These are phyloP conservation scores for Vollenhovia emeryi DNA, from an alignment of 1,140 invertebrate species.

Conservation along the genomic window DNA sequence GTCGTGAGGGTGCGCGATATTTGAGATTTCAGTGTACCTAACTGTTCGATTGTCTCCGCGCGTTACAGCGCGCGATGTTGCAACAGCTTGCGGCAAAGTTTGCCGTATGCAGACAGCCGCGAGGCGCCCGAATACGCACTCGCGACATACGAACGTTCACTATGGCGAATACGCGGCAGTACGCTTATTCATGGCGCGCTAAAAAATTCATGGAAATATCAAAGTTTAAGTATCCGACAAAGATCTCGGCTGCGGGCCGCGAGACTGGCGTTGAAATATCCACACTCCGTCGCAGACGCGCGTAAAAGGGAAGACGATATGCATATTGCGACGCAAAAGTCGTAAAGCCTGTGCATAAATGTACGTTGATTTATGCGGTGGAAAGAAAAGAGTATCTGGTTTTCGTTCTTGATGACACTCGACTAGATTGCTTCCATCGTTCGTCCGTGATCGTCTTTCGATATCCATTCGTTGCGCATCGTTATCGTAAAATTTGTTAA, in stretches of 20 bases:
- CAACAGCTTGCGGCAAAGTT: conserved; percentile 28
- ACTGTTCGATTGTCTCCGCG: conserved; percentile 23
- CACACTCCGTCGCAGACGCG: neutral
- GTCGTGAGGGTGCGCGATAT: neutral
- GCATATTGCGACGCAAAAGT: neutral
- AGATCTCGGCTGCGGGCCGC: conserved; percentile 16
- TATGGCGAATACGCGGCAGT: neutral
- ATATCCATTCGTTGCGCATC: neutral
- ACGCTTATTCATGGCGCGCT: conserved; percentile 38
- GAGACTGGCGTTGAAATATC: conserved; percentile 43
- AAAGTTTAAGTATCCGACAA: conserved; percentile 64
- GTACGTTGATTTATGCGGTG: conserved; percentile 48
- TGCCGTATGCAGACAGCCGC: conserved; percentile 16
- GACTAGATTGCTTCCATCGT: conserved; percentile 1
- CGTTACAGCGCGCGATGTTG: conserved; percentile 12
- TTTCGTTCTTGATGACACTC: neutral
- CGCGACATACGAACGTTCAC: conserved; percentile 19
- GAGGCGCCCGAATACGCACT: conserved; percentile 39
- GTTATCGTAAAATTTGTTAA: conserved; percentile 24
- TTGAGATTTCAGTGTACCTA: neutral
- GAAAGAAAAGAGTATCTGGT: conserved; percentile 18
- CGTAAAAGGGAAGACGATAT: conserved; percentile 2
- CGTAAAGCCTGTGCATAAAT: conserved; percentile 48
- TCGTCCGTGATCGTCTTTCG: neutral
- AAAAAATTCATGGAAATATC: conserved; percentile 66